Evolutionary conservation across 2,797 vertebrate genomes (phyloP), one percentile per base, ranked within the genome.

Genomic region (Coregonus ussuriensis): DNA sequence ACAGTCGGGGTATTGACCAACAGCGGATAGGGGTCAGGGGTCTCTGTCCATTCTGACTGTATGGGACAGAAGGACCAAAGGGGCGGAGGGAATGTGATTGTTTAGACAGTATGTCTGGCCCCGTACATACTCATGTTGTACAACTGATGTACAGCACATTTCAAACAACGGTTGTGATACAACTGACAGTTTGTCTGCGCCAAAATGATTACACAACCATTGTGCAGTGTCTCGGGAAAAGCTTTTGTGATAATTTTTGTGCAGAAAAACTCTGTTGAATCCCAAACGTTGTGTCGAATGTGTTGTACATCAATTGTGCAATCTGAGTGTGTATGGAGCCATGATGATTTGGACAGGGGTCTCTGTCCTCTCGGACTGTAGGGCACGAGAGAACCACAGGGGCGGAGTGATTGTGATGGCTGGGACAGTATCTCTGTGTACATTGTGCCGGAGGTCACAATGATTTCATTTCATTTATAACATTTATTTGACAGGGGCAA

Each of bases 41-140:
- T 87, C 79, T 73, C 33, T 4, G 66, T 79, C 6, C 67, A 52
- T 53, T 41, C 15, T 74, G 77, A 80, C 83, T 29, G 3, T 59
- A 51, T 62, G 59, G 21, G 62, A n/a, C 59, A 37, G 62, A 18
- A 9, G 37, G 76, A 72, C 70, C 18, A 65, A 66, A 53, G 71
- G 81, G 51, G 68, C 68, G 2, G 63, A 21, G 80, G 74, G 73
- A 21, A 79, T 72, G 71, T 74, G 62, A 86, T 79, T 79, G 82
- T 84, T 86, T 88, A 62, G 73, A 77, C 62, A 83, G 56, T 75
- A 77, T 0, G 4, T 65, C 62, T 25, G 62, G n/a, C 62, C 21
- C 21, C 4, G 0, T 62, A 18, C 16, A 62, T 5, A 59, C 11
- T 51, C 11, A 51, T 0, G 51, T 56, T 56, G 15, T 56, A 56